Base-by-base conservation (phyloP, 2,797 vertebrate genomes). In the Microchirus variegatus region DNA sequence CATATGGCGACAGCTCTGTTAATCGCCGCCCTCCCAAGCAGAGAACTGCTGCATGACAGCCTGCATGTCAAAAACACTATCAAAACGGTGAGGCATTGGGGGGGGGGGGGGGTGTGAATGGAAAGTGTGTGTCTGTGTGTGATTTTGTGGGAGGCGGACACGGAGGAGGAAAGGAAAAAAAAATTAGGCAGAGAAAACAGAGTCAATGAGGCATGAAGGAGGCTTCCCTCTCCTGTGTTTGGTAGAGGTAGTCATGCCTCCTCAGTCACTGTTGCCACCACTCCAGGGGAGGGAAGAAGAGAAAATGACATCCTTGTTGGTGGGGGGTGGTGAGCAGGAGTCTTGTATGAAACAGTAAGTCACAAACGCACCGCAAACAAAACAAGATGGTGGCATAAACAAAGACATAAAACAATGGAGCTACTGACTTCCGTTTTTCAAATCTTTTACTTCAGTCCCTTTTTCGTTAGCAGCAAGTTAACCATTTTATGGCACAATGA, bases 161-260 rank as follows among this genome's bases (percentile, higher is more conserved):
- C 76, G 45, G 74, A 81, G 79, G 84, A 89, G 86, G 86, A 90
- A 84, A 31, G 31, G 31, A 8, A 31, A 31, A 31, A 31, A 31
- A 75, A 77, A 93, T 92, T 91, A 91, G 83, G 78, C 73, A 89
- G 87, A 86, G 89, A 92, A 92, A 92, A 93, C 91, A 90, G 88
- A 91, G 80, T 89, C 89, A 93, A 92, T 92, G 91, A 90, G 89
- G 87, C 90, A 75, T 93, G 91, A 92, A 91, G 89, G 89, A 92
- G 90, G 86, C 75, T 82, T 86, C 82, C 83, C 79, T 81, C 80
- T 85, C 73, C 59, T 70, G 77, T 75, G 81, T 81, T 80, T 66
- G 70, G 68, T 67, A 10, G 59, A 78, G 56, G 75, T 59, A 67
- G 73, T 26, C 17, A 38, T 60, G 69, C 67, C 62, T 82, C 64